A percentile compares a stretch with the other conserved stretches of the same genome.
phyloP scores from a whole-genome alignment of 2,797 vertebrate species.

The Benthosema pterotum region DNA sequence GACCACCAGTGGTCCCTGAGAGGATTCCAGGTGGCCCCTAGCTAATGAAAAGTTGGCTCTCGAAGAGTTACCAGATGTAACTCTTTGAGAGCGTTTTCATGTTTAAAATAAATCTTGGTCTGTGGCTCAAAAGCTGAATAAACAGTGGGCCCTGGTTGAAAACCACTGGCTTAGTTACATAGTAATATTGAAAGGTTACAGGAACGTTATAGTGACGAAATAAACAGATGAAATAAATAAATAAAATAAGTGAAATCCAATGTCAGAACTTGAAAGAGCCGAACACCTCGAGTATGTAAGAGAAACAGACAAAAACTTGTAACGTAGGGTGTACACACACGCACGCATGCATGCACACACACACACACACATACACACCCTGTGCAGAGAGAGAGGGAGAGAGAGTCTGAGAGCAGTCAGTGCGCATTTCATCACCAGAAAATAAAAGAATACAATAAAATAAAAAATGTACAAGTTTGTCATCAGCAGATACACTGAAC shows the following conservation, averaged over 20 bases:
- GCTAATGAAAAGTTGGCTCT: too few species aligned
- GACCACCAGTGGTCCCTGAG: too few species aligned
- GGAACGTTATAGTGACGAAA: conserved; percentile 26
- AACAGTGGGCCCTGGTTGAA: too few species aligned
- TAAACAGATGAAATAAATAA: conserved; percentile 36
- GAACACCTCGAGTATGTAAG: background rate
- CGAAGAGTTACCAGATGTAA: too few species aligned
- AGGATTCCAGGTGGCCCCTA: too few species aligned
- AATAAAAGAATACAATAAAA: conserved; percentile 34
- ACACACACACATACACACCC: conserved; percentile 6
- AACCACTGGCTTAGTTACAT: too few species aligned
- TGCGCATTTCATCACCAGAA: conserved; percentile 11
- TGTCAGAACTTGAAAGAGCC: background rate
- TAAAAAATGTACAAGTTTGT: conserved; percentile 19
- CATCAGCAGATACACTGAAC: conserved; percentile 29
- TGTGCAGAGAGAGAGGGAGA: too few species aligned
- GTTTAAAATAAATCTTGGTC: too few species aligned
- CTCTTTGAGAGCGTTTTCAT: too few species aligned
- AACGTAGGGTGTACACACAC: background rate
- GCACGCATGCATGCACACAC: conserved; percentile 5
- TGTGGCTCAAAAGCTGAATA: too few species aligned
- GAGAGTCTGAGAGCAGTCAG: background rate
- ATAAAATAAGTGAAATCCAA: background rate
- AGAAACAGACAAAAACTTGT: conserved; percentile 23
- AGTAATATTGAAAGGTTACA: conserved; percentile 33